Percentiles rank a stretch among this genome's conserved stretches.
Evolutionary conservation across 2,888 invertebrate species (phyloP).

Genomic region (Pterostichus madidus): DNA sequence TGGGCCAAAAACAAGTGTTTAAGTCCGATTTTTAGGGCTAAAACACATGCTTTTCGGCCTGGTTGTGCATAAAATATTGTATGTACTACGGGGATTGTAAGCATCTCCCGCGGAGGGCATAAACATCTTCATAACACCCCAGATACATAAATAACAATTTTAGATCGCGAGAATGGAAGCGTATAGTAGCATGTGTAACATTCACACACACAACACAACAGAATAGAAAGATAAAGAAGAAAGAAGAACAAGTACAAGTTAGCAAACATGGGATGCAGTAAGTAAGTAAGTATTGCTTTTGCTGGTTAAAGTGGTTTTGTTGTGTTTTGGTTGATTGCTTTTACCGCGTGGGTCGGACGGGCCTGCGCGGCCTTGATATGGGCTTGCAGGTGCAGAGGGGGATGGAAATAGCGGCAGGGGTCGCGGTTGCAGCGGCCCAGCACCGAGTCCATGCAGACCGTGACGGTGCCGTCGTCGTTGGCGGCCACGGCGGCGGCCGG

Average conservation of each 20-base stretch:
- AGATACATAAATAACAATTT: too few species aligned
- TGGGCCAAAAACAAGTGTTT: too few species aligned
- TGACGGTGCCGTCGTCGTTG: conserved; percentile 99
- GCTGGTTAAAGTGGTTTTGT: not conserved
- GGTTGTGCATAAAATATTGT: too few species aligned
- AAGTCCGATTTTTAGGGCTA: too few species aligned
- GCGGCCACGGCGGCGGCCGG: conserved; percentile 97
- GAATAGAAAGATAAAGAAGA: conserved; percentile 48
- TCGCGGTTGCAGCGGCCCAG: conserved; percentile 99
- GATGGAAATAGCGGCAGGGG: conserved; percentile 99
- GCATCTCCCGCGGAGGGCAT: too few species aligned
- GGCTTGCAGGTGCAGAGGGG: conserved; percentile 99
- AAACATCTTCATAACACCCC: too few species aligned
- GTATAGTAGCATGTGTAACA: not conserved
- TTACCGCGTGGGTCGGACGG: conserved; percentile 90
- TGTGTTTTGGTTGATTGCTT: conserved; percentile 18
- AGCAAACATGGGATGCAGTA: conserved; percentile 77
- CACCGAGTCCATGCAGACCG: conserved; percentile 99
- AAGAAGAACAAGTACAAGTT: conserved; percentile 68
- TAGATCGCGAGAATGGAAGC: not conserved
- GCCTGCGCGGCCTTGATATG: conserved; percentile 99
- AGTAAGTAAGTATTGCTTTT: conserved; percentile 77
- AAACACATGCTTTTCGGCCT: too few species aligned
- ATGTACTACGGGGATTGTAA: too few species aligned
- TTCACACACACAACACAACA: not conserved